Conservation (phyloP, 2,113 vertebrate genomes). For the Athene noctua region DNA sequence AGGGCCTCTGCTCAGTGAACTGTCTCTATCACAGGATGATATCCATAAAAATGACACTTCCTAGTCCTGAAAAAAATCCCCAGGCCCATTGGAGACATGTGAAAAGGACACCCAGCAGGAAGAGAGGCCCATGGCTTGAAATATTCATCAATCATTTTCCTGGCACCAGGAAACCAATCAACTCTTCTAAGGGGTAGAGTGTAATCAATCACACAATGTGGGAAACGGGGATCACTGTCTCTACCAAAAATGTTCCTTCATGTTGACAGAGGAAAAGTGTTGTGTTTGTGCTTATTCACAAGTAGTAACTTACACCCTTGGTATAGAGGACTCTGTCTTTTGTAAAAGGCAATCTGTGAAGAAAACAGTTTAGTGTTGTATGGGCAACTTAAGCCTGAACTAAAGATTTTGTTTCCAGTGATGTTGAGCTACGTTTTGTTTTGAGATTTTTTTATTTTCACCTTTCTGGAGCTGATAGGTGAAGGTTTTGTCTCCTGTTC, state of each 20-base stretch:
- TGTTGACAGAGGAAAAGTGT: neutral
- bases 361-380: neutral
- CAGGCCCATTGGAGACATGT: conserved; percentile 48
- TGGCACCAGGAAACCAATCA: conserved; percentile 81
- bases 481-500: neutral
- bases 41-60: conserved; percentile 67
- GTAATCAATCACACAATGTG: conserved; percentile 74
- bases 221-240: conserved; percentile 31
- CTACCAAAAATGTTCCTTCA: conserved; percentile 1
- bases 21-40: conserved; percentile 34
- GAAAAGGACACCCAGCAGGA: conserved; percentile 74
- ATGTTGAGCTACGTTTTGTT: neutral
- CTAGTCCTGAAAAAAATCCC: conserved; percentile 60
- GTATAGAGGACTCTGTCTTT: neutral
- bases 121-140: conserved; percentile 62
- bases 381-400: neutral
- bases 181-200: conserved; percentile 67
- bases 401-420: neutral
- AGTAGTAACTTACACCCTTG: neutral
- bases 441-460: neutral
- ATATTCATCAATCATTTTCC: conserved; percentile 84
- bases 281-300: neutral
- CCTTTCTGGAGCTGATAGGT: neutral
- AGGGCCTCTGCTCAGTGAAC: neutral
- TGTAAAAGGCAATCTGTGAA: neutral